These are phyloP conservation scores for Nomada fucata DNA, from an alignment of 2,888 invertebrate genomes.

Conservation along the genomic window DNA sequence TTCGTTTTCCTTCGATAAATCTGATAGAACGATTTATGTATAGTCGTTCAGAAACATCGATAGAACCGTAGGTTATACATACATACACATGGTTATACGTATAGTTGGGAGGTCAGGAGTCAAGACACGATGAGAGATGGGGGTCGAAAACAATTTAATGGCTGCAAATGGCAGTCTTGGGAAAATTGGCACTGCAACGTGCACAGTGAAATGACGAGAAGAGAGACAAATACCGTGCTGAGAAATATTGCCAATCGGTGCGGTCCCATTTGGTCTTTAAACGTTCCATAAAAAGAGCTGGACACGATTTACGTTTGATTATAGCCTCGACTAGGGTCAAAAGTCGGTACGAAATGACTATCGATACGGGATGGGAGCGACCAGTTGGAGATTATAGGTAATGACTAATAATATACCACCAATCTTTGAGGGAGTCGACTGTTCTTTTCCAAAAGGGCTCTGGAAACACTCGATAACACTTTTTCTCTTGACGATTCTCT, in stretches of 20 bases:
- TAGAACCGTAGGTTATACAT: not conserved
- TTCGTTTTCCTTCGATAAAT: not conserved
- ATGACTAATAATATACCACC: conserved; percentile 75
- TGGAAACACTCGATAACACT: conserved; percentile 37
- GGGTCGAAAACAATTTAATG: conserved; percentile 71
- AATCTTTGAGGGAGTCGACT: conserved; percentile 46
- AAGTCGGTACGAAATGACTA: conserved; percentile 77
- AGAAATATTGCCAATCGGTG: conserved; percentile 56
- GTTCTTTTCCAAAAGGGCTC: conserved; percentile 31
- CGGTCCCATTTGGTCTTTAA: conserved; percentile 77
- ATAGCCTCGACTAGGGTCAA: conserved; percentile 76
- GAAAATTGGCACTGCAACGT: conserved; percentile 61
- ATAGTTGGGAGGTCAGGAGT: conserved; percentile 51
- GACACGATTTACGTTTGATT: conserved; percentile 81
- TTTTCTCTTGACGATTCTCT: not conserved
- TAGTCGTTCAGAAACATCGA: not conserved
- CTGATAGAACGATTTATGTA: not conserved
- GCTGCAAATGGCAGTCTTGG: conserved; percentile 69
- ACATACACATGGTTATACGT: conserved; percentile 15
- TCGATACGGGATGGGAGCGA: conserved; percentile 75
- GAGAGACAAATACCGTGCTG: conserved; percentile 45
- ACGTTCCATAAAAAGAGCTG: conserved; percentile 78
- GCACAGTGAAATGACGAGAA: conserved; percentile 18
- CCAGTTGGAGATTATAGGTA: conserved; percentile 78
- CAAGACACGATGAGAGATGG: conserved; percentile 53